Conservation (phyloP, 2,113 vertebrate genomes). For the Oreochromis aureus region DNA sequence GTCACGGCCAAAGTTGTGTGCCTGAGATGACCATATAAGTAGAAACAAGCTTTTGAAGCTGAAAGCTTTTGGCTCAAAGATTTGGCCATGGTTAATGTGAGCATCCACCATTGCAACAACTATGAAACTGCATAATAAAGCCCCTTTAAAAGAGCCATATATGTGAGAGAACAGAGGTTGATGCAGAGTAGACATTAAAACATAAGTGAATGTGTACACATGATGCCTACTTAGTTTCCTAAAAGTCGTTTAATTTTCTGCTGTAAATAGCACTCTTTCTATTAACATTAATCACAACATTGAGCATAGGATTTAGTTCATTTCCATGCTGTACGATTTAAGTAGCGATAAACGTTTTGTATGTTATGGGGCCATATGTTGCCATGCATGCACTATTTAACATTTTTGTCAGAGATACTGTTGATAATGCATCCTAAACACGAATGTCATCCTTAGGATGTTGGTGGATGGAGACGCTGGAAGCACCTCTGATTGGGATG, state of each 20-base stretch:
- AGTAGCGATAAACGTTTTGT: not conserved
- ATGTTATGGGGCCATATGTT: not conserved
- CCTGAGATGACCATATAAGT: not conserved
- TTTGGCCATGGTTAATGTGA: not conserved
- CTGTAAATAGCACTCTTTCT: not conserved
- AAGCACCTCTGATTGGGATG: slow-evolving; percentile 87
- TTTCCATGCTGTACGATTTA: not conserved
- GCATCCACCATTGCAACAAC: not conserved
- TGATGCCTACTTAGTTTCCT: not conserved
- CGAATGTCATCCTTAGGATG: slow-evolving; percentile 85
- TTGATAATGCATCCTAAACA: not conserved
- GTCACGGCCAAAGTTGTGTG: not conserved
- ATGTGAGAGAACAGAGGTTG: not conserved
- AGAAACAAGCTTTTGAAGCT: not conserved
- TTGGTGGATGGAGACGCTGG: slow-evolving; percentile 87
- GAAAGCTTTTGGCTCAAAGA: not conserved
- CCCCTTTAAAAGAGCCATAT: not conserved
- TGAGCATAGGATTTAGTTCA: not conserved
- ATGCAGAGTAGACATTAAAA: not conserved
- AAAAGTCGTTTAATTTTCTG: not conserved
- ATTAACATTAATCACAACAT: not conserved
- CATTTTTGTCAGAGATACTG: not conserved
- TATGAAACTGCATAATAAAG: not conserved
- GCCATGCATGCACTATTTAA: not conserved
- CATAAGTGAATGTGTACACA: not conserved